Evolutionary conservation across 2,797 vertebrate species (phyloP).

Genomic region (Myotis myotis): DNA sequence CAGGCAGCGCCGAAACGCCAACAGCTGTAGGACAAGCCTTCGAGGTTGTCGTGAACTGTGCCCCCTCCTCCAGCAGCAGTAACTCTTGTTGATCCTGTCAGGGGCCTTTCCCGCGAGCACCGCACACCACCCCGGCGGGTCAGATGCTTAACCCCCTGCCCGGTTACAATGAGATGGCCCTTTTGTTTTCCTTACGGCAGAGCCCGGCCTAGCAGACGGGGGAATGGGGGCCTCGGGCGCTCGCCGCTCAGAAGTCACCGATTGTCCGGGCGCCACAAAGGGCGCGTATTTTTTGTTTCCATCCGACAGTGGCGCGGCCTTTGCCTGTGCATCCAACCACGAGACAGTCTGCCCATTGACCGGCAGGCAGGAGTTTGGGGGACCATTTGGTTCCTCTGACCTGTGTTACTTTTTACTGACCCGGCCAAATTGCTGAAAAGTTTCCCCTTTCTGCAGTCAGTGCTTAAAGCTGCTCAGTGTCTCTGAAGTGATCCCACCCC

Average conservation of each 20-base stretch:
- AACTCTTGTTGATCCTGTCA: conserved; percentile 91
- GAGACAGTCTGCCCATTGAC: conserved; percentile 82
- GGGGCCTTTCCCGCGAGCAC: conserved; percentile 87
- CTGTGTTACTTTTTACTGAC: conserved; percentile 83
- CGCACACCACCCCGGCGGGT: conserved; percentile 85
- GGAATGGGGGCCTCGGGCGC: conserved; percentile 77
- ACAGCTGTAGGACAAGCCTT: conserved; percentile 89
- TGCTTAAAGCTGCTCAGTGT: conserved; percentile 74
- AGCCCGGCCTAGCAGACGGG: conserved; percentile 75
- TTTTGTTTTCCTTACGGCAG: conserved; percentile 88
- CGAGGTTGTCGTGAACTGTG: conserved; percentile 92
- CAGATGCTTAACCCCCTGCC: conserved; percentile 87
- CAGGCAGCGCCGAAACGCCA: conserved; percentile 83
- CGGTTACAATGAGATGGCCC: conserved; percentile 86
- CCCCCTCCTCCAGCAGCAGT: conserved; percentile 88
- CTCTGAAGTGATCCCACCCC: conserved; percentile 56
- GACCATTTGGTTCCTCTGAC: conserved; percentile 87
- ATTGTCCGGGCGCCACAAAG: conserved; percentile 83
- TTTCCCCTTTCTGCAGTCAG: conserved; percentile 75
- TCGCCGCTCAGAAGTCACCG: conserved; percentile 84
- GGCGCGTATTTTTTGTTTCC: conserved; percentile 84
- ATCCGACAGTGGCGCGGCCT: conserved; percentile 81
- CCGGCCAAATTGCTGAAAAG: conserved; percentile 82
- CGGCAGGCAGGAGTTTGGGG: conserved; percentile 79
- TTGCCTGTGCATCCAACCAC: conserved; percentile 82